phyloP scores from a whole-genome alignment of 2,888 invertebrate species.

The Cremastinae sp. region DNA sequence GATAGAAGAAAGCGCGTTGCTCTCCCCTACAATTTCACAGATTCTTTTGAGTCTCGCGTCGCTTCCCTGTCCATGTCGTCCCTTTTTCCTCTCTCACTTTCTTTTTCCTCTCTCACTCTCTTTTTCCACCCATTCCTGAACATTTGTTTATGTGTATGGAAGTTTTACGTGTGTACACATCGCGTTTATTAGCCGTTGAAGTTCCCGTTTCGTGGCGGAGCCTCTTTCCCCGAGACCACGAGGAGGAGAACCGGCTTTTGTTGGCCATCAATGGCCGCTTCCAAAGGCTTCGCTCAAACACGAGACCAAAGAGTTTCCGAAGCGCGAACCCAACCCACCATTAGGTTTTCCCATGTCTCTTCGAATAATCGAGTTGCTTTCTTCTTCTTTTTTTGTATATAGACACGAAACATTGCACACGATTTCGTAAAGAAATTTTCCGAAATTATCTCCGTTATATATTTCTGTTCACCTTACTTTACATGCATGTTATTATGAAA shows the following conservation, averaged over 20 bases:
- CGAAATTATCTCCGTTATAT: too few relatives aligned
- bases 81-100: conserved; percentile 18
- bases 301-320: conserved; percentile 15
- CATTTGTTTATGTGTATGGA: background rate
- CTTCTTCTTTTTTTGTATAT: background rate
- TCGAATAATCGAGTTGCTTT: conserved; percentile 7
- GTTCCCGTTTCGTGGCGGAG: conserved; percentile 60
- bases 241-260: conserved; percentile 57
- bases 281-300: conserved; percentile 23
- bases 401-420: too few relatives aligned
- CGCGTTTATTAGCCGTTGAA: conserved; percentile 66
- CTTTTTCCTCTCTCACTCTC: conserved; percentile 1
- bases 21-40: conserved; percentile 27
- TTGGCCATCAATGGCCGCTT: conserved; percentile 53
- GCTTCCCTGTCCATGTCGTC: conserved; percentile 33
- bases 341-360: conserved; percentile 35
- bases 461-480: too few relatives aligned
- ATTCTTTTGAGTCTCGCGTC: conserved; percentile 58
- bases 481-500: too few relatives aligned
- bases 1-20: conserved; percentile 1
- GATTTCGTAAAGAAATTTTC: too few relatives aligned
- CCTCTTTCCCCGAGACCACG: conserved; percentile 36
- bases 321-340: conserved; percentile 20
- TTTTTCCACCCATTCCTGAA: too few relatives aligned
- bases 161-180: too few relatives aligned